Conservation (phyloP, 64 coral and sea anemone genomes). For the Hydrozoanthus tunicans region DNA sequence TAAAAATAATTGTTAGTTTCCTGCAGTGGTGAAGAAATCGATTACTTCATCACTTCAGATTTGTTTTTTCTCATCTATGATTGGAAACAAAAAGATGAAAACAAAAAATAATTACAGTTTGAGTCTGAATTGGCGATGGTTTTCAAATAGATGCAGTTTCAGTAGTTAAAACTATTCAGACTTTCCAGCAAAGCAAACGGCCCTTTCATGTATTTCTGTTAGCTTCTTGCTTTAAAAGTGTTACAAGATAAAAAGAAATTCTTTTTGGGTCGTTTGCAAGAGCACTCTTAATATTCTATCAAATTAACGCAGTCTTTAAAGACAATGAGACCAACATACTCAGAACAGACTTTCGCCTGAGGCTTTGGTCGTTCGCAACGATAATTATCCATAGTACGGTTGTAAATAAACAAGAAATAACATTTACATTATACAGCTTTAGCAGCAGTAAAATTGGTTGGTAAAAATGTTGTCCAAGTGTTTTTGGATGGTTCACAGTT, state of each 20-base stretch:
- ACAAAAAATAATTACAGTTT: too few relatives aligned
- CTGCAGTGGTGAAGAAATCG: neutral
- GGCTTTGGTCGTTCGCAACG: neutral
- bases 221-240: neutral
- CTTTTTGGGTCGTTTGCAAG: neutral
- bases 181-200: neutral
- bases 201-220: neutral
- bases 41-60: neutral
- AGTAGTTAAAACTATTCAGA: too few relatives aligned
- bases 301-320: neutral
- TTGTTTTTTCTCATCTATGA: neutral
- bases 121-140: too few relatives aligned
- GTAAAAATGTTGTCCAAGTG: too few relatives aligned
- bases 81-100: too few relatives aligned
- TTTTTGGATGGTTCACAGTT: too few relatives aligned
- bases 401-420: conserved; percentile 48
- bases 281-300: neutral
- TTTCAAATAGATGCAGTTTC: too few relatives aligned
- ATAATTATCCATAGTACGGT: neutral
- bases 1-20: neutral
- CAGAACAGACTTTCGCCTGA: neutral
- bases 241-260: neutral
- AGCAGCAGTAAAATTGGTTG: too few relatives aligned
- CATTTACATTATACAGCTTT: neutral
- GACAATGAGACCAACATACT: neutral